Percentiles rank a stretch among this genome's conserved stretches.
phyloP scores from a whole-genome alignment of 2,797 vertebrate genomes.

The Pteronotus mesoamericanus region DNA sequence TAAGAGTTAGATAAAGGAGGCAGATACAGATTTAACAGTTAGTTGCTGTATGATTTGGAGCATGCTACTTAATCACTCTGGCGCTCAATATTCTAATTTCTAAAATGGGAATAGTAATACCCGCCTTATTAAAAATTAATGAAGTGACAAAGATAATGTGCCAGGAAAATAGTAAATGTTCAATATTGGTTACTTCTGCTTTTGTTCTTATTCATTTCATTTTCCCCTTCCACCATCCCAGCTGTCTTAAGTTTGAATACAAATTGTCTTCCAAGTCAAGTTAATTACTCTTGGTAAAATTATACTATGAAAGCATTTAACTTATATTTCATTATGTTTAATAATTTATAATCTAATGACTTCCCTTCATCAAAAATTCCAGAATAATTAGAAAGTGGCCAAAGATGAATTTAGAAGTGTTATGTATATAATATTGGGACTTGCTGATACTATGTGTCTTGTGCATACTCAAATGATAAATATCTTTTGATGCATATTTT shows the following conservation, averaged over 20 bases:
- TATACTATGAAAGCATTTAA: background rate
- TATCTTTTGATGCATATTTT: background rate
- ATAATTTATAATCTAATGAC: background rate
- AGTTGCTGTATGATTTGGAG: background rate
- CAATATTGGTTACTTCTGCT: background rate
- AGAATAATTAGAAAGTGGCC: background rate
- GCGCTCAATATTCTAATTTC: constrained; percentile 1
- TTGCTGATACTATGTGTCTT: background rate
- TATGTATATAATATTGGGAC: background rate
- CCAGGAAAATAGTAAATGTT: background rate
- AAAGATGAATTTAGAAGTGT: background rate
- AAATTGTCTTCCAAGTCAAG: background rate
- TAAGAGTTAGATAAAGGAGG: background rate
- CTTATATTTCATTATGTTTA: constrained; percentile 6
- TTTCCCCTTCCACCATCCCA: background rate
- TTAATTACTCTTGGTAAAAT: background rate
- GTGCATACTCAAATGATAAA: background rate
- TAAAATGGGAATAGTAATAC: background rate
- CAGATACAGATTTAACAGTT: background rate
- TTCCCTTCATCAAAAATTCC: background rate
- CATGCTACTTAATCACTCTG: background rate
- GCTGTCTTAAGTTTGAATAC: background rate
- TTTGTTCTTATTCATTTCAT: background rate
- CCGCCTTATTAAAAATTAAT: background rate
- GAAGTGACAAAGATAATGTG: background rate